phyloP scores from a whole-genome alignment of 2,113 vertebrate species.

The Atrichornis clamosus region DNA sequence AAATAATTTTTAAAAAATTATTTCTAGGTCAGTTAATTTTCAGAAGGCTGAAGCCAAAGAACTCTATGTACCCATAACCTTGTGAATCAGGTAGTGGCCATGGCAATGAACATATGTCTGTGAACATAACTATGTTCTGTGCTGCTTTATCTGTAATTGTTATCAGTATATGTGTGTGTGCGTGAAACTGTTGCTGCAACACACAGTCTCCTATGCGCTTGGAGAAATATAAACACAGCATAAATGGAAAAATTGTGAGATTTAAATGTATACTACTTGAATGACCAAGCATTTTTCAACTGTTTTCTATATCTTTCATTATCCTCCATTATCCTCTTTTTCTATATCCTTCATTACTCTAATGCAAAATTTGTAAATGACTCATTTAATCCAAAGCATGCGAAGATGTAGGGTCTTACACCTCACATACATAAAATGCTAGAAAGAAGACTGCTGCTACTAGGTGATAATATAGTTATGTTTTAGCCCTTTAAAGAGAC shows the following conservation, averaged over 20 bases:
- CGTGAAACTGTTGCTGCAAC: background rate
- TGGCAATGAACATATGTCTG: background rate
- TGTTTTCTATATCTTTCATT: background rate
- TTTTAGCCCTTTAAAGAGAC: background rate
- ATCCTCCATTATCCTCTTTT: background rate
- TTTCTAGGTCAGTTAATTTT: conserved; percentile 37
- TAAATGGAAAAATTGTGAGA: background rate
- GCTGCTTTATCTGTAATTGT: background rate
- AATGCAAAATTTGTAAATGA: background rate
- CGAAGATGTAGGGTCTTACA: background rate
- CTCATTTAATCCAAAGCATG: background rate
- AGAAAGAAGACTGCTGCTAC: background rate
- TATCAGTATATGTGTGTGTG: rapidly evolving
- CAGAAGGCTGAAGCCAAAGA: background rate
- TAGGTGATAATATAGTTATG: background rate
- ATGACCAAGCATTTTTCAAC: background rate
- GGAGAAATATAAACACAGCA: background rate
- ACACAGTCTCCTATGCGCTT: background rate
- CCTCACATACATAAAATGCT: background rate
- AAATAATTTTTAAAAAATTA: background rate
- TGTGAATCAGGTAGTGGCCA: background rate
- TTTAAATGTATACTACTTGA: background rate
- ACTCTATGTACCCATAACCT: rapidly evolving
- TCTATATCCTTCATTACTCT: background rate
- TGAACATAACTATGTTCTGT: background rate